Base-by-base conservation (phyloP, 2,888 invertebrate species). In the Blastobasis lacticolella region DNA sequence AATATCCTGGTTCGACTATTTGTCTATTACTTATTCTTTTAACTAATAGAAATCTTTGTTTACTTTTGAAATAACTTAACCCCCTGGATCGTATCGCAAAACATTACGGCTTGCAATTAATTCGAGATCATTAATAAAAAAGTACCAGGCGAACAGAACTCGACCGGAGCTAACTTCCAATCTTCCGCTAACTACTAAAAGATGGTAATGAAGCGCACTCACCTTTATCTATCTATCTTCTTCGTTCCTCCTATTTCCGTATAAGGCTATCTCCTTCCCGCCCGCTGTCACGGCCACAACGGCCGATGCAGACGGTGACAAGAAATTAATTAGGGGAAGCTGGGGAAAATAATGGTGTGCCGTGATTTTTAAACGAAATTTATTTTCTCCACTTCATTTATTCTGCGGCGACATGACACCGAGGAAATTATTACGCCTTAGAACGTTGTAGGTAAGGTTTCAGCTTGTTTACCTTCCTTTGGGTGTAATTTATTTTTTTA, bases 341-440 rank as follows among this genome's bases (percentile, higher is more conserved):
- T 71, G 69, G 74, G 77, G 78, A 81, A 82, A 85, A 87, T 85
- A 87, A 87, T 87, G 86, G 85, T 79, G 68, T 67, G 78, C 78
- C 82, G 82, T 84, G 86, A 86, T 87, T 87, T 87, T 87, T 87
- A 85, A 85, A 87, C 82, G 81, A 82, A 86, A 86, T 86, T 85
- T 83, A 85, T 84, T 85, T 84, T 81, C 84, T 83, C 66, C 85
- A 82, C 78, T 86, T 86, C 87, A 87, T 86, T 86, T 86, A 84
- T 85, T 85, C 79, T 78, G 67, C 69, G 74, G 76, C 76, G 78
- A 85, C 86, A 84, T 85, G 86, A 86, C 87, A 82, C 84, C 81
- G 82, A 75, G 81, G 83, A 83, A 86, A 86, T 85, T 83, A 84
- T 85, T 79, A 83, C 77, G 81, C 80, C 80, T 78, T 68, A 68